Conservation (phyloP, 2,113 vertebrate species). For the Pelvicachromis taeniatus region DNA sequence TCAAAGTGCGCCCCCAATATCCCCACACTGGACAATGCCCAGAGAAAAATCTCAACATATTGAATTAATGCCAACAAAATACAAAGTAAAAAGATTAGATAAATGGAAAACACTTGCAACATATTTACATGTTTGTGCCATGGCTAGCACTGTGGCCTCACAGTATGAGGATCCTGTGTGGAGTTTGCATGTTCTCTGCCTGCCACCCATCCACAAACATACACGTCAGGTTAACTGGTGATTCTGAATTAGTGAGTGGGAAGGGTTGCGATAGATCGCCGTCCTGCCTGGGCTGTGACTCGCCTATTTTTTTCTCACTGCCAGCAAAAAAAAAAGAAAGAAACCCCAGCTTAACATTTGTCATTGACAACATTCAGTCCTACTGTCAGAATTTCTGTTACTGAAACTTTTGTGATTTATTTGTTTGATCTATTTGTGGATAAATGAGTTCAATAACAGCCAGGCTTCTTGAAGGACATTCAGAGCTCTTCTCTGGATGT, state of each 20-base stretch:
- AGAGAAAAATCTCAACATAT: no score
- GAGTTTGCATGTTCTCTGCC: background rate
- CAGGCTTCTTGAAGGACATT: background rate
- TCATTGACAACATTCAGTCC: background rate
- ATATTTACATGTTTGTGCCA: background rate
- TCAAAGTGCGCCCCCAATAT: no score
- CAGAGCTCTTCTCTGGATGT: background rate
- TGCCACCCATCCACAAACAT: fast-evolving
- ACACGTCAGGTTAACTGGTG: background rate
- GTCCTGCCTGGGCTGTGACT: background rate
- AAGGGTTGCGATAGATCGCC: fast-evolving
- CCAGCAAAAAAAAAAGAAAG: background rate
- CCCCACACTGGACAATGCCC: no score
- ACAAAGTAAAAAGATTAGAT: no score
- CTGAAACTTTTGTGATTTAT: background rate
- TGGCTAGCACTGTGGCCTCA: background rate
- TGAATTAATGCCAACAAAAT: no score
- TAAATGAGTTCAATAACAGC: background rate
- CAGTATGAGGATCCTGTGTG: background rate
- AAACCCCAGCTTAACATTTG: background rate
- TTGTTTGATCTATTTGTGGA: background rate
- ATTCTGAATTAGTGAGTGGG: background rate
- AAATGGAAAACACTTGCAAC: no score
- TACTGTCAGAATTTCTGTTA: background rate
- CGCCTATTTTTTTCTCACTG: fast-evolving